Percentiles rank a stretch among this genome's conserved stretches.
Conservation (phyloP, 2,797 vertebrate genomes). For the Myotis planiceps region DNA sequence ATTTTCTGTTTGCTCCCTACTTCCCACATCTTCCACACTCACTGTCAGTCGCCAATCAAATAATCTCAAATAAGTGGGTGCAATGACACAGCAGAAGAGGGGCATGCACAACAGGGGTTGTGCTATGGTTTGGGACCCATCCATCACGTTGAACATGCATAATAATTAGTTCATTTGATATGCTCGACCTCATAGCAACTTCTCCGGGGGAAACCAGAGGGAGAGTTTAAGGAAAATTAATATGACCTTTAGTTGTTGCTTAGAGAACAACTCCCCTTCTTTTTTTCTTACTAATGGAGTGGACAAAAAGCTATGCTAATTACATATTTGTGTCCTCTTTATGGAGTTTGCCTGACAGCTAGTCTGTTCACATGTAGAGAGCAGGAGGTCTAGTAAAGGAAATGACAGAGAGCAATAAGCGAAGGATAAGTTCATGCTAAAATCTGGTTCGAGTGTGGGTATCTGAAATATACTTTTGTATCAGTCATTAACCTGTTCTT, state of each 20-base stretch:
- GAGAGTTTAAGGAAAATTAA: conserved; percentile 45
- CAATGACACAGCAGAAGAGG: conserved; percentile 1
- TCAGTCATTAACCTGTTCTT: neutral
- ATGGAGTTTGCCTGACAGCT: neutral
- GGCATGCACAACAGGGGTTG: neutral
- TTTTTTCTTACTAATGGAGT: neutral
- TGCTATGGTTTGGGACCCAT: conserved; percentile 17
- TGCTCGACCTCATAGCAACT: conserved; percentile 28
- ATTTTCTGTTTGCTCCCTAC: neutral
- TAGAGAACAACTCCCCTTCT: neutral
- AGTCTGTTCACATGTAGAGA: neutral
- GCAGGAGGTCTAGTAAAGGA: neutral
- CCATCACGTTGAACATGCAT: conserved; percentile 3
- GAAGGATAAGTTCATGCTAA: neutral
- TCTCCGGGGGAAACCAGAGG: conserved; percentile 26
- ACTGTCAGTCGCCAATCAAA: conserved; percentile 43
- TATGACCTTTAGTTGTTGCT: conserved; percentile 49
- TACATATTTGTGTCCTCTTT: neutral
- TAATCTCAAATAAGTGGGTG: conserved; percentile 32
- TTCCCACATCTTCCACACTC: neutral
- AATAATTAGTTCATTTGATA: conserved; percentile 66
- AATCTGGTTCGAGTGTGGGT: neutral
- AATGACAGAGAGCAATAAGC: neutral
- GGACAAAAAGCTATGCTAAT: conserved; percentile 57
- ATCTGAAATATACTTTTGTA: neutral